Conservation (phyloP, 2,113 vertebrate genomes). For the Paracanthobrama guichenoti region DNA sequence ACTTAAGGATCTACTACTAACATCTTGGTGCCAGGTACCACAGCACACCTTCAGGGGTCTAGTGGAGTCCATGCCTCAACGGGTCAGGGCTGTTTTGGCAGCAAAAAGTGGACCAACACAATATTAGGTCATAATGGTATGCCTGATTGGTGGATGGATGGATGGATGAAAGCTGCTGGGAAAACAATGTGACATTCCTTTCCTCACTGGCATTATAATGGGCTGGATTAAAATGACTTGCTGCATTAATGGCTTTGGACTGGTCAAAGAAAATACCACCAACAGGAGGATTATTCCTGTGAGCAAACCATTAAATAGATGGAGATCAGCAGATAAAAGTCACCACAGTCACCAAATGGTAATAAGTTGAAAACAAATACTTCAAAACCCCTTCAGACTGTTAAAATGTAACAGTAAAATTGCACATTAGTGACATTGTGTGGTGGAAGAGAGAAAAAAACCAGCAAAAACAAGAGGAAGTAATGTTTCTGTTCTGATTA, state of each 20-base stretch:
- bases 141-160: no score
- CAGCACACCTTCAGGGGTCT: no score
- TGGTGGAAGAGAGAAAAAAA: conserved; percentile 26
- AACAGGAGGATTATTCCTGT: conserved; percentile 1
- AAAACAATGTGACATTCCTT: conserved; percentile 20
- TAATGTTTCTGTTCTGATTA: neutral
- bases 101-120: no score
- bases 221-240: conserved; percentile 43
- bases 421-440: conserved; percentile 35
- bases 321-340: conserved; percentile 3
- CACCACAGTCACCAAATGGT: neutral
- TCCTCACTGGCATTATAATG: conserved; percentile 13
- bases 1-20: no score
- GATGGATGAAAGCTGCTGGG: neutral
- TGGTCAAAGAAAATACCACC: conserved; percentile 36
- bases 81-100: no score
- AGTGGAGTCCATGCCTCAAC: no score
- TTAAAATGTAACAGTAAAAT: neutral
- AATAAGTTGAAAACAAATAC: neutral
- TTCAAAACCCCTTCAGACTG: neutral
- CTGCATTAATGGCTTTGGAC: conserved; percentile 8
- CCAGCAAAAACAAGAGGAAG: conserved; percentile 4
- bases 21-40: no score
- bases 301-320: neutral
- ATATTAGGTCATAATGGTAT: no score